phyloP scores from a whole-genome alignment of 92 coral and sea anemone species.

The Siderastrea radians region DNA sequence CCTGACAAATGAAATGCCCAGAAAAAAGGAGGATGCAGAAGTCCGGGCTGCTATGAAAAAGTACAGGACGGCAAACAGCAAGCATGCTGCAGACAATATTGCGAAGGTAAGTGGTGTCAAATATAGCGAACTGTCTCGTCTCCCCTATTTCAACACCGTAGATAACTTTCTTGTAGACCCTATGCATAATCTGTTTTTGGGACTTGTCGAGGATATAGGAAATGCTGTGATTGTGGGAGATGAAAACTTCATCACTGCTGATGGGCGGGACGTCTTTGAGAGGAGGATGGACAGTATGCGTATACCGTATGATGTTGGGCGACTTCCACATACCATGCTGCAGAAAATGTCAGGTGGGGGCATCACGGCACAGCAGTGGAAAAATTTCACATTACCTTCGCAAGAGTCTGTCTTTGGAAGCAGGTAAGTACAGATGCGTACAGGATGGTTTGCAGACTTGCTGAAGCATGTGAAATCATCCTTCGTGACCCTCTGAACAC shows the following conservation, averaged over 20 bases:
- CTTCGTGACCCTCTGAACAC: conserved; percentile 16
- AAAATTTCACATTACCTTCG: conserved; percentile 34
- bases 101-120: conserved; percentile 44
- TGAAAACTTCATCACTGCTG: conserved; percentile 23
- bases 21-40: conserved; percentile 6
- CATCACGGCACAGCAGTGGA: conserved; percentile 54
- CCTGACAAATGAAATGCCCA: conserved; percentile 20
- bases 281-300: conserved; percentile 42
- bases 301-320: conserved; percentile 60
- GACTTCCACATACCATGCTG: conserved; percentile 45
- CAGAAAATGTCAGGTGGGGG: conserved; percentile 41
- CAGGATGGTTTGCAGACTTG: conserved; percentile 24
- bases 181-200: conserved; percentile 46
- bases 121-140: conserved; percentile 31
- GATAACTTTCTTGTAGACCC: conserved; percentile 47
- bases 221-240: conserved; percentile 9
- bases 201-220: conserved; percentile 45
- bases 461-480: conserved; percentile 48
- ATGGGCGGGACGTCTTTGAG: conserved; percentile 22
- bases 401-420: conserved; percentile 42
- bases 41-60: conserved; percentile 22
- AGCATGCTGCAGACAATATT: conserved; percentile 16
- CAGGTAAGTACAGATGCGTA: conserved; percentile 34
- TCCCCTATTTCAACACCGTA: conserved; percentile 47
- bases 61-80: conserved; percentile 23